Conservation (phyloP, 2,888 invertebrate species). For the Zhuqinia jingwanae region DNA sequence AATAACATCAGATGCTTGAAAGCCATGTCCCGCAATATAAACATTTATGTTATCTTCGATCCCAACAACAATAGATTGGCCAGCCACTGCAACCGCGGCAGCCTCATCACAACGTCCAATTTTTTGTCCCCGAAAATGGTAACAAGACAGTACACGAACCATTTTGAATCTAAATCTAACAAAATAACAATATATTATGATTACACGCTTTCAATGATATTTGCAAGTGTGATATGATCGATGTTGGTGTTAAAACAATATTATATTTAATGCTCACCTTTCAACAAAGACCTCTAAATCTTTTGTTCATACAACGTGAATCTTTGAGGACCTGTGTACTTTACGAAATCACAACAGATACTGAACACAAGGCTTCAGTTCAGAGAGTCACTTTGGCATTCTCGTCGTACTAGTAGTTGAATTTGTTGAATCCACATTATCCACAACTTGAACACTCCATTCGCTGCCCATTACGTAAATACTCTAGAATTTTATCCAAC, state of each 20-base stretch:
- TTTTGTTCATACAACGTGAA: not conserved
- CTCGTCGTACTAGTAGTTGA: too few relatives aligned
- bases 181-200: too few relatives aligned
- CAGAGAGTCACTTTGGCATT: too few relatives aligned
- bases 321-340: not conserved
- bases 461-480: not conserved
- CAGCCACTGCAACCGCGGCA: conserved; percentile 85
- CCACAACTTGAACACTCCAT: too few relatives aligned
- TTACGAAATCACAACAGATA: not conserved
- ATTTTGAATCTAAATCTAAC: conserved; percentile 81
- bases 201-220: too few relatives aligned
- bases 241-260: too few relatives aligned
- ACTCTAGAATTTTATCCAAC: not conserved
- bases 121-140: conserved; percentile 86
- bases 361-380: not conserved
- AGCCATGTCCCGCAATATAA: conserved; percentile 64
- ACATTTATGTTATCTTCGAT: conserved; percentile 84
- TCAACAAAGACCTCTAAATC: too few relatives aligned
- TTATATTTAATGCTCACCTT: too few relatives aligned
- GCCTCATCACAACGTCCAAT: conserved; percentile 86
- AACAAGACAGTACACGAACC: conserved; percentile 87
- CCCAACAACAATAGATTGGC: conserved; percentile 84
- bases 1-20: conserved; percentile 36
- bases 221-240: too few relatives aligned
- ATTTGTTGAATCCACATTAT: too few relatives aligned